Conservation (phyloP, 2,888 invertebrate species). For the Erebia epiphron region DNA sequence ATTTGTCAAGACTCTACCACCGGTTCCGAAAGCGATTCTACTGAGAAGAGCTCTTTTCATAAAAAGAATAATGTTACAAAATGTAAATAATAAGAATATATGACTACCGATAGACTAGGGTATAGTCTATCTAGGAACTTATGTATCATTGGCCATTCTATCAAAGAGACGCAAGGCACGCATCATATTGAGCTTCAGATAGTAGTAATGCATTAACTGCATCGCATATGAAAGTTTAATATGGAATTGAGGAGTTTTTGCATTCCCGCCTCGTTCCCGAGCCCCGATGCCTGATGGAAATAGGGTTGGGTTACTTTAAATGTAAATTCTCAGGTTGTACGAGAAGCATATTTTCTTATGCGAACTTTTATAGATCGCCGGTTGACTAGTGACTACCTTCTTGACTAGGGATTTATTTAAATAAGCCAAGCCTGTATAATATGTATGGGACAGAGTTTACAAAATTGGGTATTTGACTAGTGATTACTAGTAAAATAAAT, state of each 20-base stretch:
- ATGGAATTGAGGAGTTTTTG: slow-evolving; percentile 42
- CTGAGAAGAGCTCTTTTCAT: too few species aligned
- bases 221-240: slow-evolving; percentile 56
- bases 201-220: slow-evolving; percentile 59
- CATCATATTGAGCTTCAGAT: slow-evolving; percentile 53
- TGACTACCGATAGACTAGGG: too few species aligned
- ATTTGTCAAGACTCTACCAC: too few species aligned
- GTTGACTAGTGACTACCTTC: background rate
- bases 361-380: background rate
- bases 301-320: slow-evolving; percentile 16
- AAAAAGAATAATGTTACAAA: too few species aligned
- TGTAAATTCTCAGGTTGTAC: slow-evolving; percentile 12
- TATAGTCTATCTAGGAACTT: too few species aligned
- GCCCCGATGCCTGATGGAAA: slow-evolving; percentile 27
- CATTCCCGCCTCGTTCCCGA: slow-evolving; percentile 32
- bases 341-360: slow-evolving; percentile 11
- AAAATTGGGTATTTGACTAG: too few species aligned
- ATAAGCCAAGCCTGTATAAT: too few species aligned
- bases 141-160: background rate
- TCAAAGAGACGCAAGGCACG: slow-evolving; percentile 43
- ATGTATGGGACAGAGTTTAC: too few species aligned
- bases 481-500: too few species aligned
- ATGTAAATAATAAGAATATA: too few species aligned
- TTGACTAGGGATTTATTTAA: too few species aligned
- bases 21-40: too few species aligned